Base-by-base conservation (phyloP, 2,888 invertebrate genomes). In the Nowickia ferox region DNA sequence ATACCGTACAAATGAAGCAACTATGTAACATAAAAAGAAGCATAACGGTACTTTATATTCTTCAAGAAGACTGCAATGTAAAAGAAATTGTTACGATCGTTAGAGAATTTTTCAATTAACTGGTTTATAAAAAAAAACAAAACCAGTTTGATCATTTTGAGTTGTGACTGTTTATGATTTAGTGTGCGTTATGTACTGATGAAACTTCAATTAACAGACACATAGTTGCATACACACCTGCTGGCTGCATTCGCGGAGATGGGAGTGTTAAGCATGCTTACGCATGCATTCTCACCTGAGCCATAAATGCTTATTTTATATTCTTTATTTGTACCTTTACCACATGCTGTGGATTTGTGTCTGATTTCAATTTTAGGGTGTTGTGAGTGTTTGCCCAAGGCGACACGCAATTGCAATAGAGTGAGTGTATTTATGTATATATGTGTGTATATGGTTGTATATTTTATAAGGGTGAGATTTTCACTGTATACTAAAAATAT, bases 361-460 rank as follows among this genome's bases (percentile, higher is more conserved):
- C 8, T 77, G 57, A 38, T 66, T 66, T 66, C 10, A 17, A 48
- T 72, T 53, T 53, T 9, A 38, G 66, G 69, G 77, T 81, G 75
- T 59, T 81, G 75, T 59, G 65, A 22, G 40, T 63, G n/a, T 63
- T 68, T 44, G 30, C 48, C 38, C 5, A 77, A 53, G 44, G 0
- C 22, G 63, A 65, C 46, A 79, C 44, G 44, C 61, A 46, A 15
- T 40, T 65, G 79, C 61, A 44, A 46, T 63, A 13, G 17, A 17
- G 38, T 59, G n/a, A 3, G 22, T 66, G 55, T 55, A 30, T 3
- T 55, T 30, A 44, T 38, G 1, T 65, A 9, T 9, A 9, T 9
- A 22, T 19, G 13, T 3, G 13, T 22, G 13, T 3, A 38, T 30
- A 6, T 30, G 30, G 30, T 30, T 30, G 13, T 42, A 44, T 13